Percentiles rank a stretch among this genome's conserved stretches.
These are phyloP conservation scores for Pagetopsis macropterus DNA, from an alignment of 2,797 vertebrate species.

Conservation along the genomic window DNA sequence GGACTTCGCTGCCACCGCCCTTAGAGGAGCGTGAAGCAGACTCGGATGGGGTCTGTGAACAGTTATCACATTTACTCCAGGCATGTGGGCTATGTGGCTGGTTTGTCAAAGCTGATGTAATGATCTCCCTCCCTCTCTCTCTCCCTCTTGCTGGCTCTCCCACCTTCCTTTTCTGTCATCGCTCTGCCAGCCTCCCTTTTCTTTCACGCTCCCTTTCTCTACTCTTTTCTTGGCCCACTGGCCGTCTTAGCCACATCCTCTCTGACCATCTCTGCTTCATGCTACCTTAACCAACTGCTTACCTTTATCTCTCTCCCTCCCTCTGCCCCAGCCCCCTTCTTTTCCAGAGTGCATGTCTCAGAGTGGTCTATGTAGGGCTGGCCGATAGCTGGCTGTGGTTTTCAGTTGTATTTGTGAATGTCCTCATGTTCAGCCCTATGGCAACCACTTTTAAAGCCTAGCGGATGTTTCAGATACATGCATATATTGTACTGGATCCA, in stretches of 20 bases:
- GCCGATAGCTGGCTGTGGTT: conserved; percentile 20
- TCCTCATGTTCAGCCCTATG: conserved; percentile 33
- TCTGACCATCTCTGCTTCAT: conserved; percentile 56
- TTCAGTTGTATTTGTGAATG: conserved; percentile 29
- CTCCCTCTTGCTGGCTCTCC: conserved; percentile 33
- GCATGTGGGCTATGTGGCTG: conserved; percentile 55
- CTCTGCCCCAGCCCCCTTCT: conserved; percentile 29
- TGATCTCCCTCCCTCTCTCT: conserved; percentile 43
- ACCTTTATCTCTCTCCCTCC: conserved; percentile 50
- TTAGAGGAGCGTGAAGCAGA: conserved; percentile 66
- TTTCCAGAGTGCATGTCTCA: conserved; percentile 10
- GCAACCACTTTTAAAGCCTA: conserved; percentile 34
- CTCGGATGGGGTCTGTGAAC: conserved; percentile 72
- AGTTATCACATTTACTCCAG: conserved; percentile 77
- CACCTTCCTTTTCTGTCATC: conserved; percentile 36
- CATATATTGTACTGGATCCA: conserved; percentile 64
- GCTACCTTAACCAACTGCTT: conserved; percentile 51
- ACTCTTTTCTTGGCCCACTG: conserved; percentile 47
- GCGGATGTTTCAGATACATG: conserved; percentile 57
- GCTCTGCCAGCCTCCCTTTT: conserved; percentile 36
- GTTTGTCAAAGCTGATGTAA: conserved; percentile 60
- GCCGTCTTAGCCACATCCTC: conserved; percentile 53
- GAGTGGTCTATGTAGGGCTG: conserved; percentile 20
- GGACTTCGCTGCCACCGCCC: no score
- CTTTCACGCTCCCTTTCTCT: conserved; percentile 33